Base-by-base conservation (phyloP, 2,888 invertebrate genomes). In the Fabriciana adippe region DNA sequence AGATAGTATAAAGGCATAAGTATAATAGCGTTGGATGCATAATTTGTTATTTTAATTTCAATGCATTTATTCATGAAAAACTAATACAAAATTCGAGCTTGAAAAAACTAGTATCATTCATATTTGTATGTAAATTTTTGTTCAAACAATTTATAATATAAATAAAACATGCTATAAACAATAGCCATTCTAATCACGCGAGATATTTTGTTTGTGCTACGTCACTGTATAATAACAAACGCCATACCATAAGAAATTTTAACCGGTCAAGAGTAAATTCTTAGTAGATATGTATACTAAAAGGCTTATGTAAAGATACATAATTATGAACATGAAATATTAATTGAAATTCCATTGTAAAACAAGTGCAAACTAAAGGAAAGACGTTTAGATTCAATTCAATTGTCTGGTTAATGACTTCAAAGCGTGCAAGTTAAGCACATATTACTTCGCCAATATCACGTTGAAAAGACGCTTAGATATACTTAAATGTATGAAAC, bases 181-280 rank as follows among this genome's bases (percentile, higher is more conserved):
- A 89, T 85, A 80, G 79, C 69, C 72, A 79, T 84, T 83, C 79
- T 84, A 84, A 87, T 85, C 82, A 76, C 79, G 84, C 76, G 78
- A 81, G 77, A 79, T 81, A 83, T 85, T 80, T 78, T 78, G 78
- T 81, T 82, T 73, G 74, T 78, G 76, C 84, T 83, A 84, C 86
- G 88, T 72, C 71, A 73, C 55, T 66, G 51, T 31, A 50, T 63
- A 26, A 57, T 60, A 66, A 68, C 55, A 55, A 59, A 45, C 57
- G 61, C 47, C 56, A 55, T 54, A 55, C 53, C 59, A 48, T 62
- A 55, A 51, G 15, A 63, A 55, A 66, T 55, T 16, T 60, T 65
- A 57, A 51, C 56, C 61, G 35, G 61, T 61, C 48, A 61, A 61
- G 51, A 61, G 16, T 35, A n/a, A n/a, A n/a, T n/a, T n/a, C n/a